Conservation (phyloP, 2,797 vertebrate species). For the Agapornis canus region DNA sequence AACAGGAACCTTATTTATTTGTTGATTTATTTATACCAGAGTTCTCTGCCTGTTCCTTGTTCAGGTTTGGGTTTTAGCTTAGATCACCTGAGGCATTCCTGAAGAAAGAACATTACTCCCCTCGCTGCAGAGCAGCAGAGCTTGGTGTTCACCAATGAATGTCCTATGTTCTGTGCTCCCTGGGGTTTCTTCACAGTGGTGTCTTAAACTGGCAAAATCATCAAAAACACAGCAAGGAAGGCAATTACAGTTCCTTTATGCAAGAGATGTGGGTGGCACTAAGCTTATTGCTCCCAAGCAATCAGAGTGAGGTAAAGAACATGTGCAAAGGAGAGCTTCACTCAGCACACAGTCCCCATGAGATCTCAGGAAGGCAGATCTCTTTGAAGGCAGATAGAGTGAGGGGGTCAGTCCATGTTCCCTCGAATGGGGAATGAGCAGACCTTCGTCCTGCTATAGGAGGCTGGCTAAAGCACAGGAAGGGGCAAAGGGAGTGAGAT, state of each 20-base stretch:
- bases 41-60: slow-evolving; percentile 25
- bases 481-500: neutral
- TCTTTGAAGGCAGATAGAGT: neutral
- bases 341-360: neutral
- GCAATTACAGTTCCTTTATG: slow-evolving; percentile 30
- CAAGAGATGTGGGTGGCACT: slow-evolving; percentile 7
- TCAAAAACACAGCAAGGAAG: slow-evolving; percentile 55
- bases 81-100: neutral
- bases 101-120: neutral
- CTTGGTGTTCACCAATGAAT: neutral
- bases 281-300: neutral
- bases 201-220: slow-evolving; percentile 57
- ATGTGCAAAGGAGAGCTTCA: neutral
- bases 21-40: slow-evolving; percentile 62
- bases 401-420: neutral
- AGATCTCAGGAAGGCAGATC: neutral
- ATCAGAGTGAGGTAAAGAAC: neutral
- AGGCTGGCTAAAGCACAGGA: neutral
- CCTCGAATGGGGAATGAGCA: neutral
- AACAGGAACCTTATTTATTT: slow-evolving; percentile 49
- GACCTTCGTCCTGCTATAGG: fast-evolving
- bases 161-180: slow-evolving; percentile 4
- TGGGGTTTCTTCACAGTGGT: slow-evolving; percentile 15
- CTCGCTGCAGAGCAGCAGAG: neutral
- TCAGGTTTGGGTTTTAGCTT: slow-evolving; percentile 32